A percentile compares a stretch with the other conserved stretches of the same genome.
Conservation (phyloP, 35 echinoderm and acorn worm species). For the Apostichopus japonicus region DNA sequence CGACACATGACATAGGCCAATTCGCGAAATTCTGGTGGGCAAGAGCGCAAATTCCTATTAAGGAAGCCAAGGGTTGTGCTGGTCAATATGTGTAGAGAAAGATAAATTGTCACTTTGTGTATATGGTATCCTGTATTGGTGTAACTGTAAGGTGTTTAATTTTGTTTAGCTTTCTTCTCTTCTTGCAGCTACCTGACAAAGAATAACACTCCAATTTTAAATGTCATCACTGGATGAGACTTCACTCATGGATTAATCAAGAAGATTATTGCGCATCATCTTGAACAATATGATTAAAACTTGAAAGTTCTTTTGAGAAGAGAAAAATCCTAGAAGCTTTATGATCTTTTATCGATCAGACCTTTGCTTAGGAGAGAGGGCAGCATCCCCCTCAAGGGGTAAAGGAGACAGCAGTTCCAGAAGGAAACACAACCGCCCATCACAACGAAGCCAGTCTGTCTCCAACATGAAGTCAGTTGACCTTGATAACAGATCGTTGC, state of each 20-base stretch:
- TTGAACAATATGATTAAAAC: not conserved
- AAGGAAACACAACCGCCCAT: slow-evolving; percentile 10
- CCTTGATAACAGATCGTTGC: slow-evolving; percentile 74
- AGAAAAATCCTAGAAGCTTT: slow-evolving; percentile 42
- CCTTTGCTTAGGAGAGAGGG: slow-evolving; percentile 46
- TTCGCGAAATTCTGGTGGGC: too few species aligned
- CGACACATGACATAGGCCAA: too few species aligned
- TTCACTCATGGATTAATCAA: slow-evolving; percentile 2
- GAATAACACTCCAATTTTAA: too few species aligned
- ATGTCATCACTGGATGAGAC: not conserved
- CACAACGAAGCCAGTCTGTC: slow-evolving; percentile 48
- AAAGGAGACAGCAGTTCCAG: slow-evolving; percentile 22
- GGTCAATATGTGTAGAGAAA: too few species aligned
- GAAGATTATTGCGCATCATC: not conserved
- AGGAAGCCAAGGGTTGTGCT: too few species aligned
- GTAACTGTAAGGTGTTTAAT: too few species aligned
- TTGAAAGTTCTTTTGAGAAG: not conserved
- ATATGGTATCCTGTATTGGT: too few species aligned
- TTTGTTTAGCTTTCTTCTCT: too few species aligned
- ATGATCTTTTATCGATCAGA: slow-evolving; percentile 48
- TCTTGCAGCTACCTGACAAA: too few species aligned
- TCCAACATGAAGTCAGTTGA: slow-evolving; percentile 81
- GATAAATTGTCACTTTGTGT: too few species aligned
- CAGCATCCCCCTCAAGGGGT: slow-evolving; percentile 12
- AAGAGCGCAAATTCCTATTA: too few species aligned